A percentile compares a stretch with the other conserved stretches of the same genome.
phyloP scores from a whole-genome alignment of 2,888 invertebrate species.

The Cheiracanthium punctorium region DNA sequence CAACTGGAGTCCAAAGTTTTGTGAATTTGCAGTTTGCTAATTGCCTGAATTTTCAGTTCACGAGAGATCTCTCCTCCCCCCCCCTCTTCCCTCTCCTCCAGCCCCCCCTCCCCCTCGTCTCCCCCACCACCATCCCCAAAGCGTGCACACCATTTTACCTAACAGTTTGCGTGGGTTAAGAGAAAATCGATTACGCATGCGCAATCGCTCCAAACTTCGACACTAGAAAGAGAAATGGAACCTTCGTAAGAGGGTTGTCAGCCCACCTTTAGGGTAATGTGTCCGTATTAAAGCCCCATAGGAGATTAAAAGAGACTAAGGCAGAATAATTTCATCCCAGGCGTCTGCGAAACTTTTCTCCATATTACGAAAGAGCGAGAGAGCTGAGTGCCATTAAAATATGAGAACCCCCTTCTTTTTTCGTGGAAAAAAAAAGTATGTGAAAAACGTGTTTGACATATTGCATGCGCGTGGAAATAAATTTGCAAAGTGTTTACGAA shows the following conservation, averaged over 20 bases:
- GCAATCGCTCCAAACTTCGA: slow-evolving; percentile 58
- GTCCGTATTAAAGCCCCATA: slow-evolving; percentile 50
- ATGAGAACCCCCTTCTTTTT: too few species aligned
- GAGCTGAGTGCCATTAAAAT: too few species aligned
- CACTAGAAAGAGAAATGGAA: slow-evolving; percentile 61
- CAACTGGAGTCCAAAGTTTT: slow-evolving; percentile 28
- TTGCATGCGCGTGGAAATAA: too few species aligned
- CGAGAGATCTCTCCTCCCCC: slow-evolving; percentile 16
- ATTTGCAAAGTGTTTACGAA: too few species aligned
- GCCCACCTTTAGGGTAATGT: slow-evolving; percentile 58
- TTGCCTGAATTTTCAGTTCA: slow-evolving; percentile 60
- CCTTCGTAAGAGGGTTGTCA: slow-evolving; percentile 46
- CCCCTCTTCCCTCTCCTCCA: not conserved
- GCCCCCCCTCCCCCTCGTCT: not conserved
- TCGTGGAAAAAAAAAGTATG: too few species aligned
- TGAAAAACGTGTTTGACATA: too few species aligned
- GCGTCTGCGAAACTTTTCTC: not conserved
- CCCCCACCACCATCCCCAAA: slow-evolving; percentile 8
- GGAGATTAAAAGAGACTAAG: slow-evolving; percentile 13
- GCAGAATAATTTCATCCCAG: not conserved
- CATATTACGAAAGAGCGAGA: too few species aligned
- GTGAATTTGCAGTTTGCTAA: slow-evolving; percentile 45
- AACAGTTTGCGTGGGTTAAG: slow-evolving; percentile 63
- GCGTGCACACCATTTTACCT: slow-evolving; percentile 53
- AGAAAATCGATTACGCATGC: slow-evolving; percentile 70